Percentiles rank a stretch among this genome's conserved stretches.
phyloP scores from a whole-genome alignment of 2,113 vertebrate genomes.

The Erythrocercus mccallii region DNA sequence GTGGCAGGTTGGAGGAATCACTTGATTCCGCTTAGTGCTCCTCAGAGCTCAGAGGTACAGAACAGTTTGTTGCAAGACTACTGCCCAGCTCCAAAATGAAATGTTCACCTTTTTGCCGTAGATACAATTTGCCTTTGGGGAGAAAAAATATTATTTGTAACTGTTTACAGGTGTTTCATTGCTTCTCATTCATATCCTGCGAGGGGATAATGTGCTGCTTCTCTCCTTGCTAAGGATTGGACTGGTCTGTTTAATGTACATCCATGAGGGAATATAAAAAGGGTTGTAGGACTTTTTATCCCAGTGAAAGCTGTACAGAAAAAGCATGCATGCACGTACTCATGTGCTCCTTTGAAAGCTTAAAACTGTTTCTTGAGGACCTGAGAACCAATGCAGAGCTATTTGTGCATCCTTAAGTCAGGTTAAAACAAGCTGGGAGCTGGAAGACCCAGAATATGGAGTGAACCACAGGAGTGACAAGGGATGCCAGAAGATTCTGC shows the following conservation, averaged over 20 bases:
- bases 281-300: not conserved
- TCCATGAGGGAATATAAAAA: not conserved
- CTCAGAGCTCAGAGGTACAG: not conserved
- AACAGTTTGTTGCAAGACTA: not conserved
- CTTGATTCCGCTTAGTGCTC: not conserved
- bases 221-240: not conserved
- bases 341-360: not conserved
- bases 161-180: not conserved
- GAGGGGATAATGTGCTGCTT: not conserved
- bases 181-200: not conserved
- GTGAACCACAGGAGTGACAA: not conserved
- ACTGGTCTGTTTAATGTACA: not conserved
- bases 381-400: not conserved
- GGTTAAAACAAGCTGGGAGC: not conserved
- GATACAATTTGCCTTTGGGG: not conserved
- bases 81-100: not conserved
- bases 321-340: accelerated
- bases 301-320: not conserved
- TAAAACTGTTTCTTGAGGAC: not conserved
- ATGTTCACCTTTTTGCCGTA: not conserved
- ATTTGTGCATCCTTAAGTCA: not conserved
- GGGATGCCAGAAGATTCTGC: not conserved
- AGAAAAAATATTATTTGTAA: not conserved
- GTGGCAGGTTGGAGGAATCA: not conserved
- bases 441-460: not conserved